Evolutionary conservation across 1,140 invertebrate genomes (phyloP).

Genomic region (Trichonephila clavata): DNA sequence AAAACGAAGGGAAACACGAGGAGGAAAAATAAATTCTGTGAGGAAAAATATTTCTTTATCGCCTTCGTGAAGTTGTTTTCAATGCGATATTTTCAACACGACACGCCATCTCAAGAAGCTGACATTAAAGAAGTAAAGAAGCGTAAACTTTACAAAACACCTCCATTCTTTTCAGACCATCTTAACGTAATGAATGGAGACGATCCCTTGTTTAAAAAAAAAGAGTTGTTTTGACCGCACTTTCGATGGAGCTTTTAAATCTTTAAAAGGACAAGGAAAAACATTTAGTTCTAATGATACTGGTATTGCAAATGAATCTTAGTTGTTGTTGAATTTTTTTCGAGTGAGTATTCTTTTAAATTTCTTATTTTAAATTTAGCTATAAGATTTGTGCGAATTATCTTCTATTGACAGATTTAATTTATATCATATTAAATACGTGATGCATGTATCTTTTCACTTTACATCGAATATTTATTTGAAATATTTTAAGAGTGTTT

Average conservation of each 20-base stretch:
- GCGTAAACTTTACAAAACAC: constrained; percentile 39
- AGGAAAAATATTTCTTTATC: constrained; percentile 18
- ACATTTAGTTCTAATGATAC: constrained; percentile 7
- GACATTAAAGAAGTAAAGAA: constrained; percentile 20
- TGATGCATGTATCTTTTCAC: too few species aligned
- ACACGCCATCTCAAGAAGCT: background rate
- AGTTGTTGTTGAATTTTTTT: too few species aligned
- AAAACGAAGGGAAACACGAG: background rate
- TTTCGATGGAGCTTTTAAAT: background rate
- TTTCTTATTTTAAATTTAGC: too few species aligned
- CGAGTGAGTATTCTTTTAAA: too few species aligned
- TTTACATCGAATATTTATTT: too few species aligned
- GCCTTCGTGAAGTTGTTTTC: background rate
- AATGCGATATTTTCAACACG: constrained; percentile 23
- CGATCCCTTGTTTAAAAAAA: background rate
- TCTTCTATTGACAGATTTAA: too few species aligned
- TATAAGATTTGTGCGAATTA: too few species aligned
- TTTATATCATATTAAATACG: too few species aligned
- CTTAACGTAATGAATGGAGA: background rate
- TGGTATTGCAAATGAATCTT: too few species aligned
- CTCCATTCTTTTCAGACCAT: background rate
- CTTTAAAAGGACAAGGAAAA: constrained; percentile 2
- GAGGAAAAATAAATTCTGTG: too few species aligned
- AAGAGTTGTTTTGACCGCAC: constrained; percentile 2
- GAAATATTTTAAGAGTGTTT: too few species aligned